These are phyloP conservation scores for Chloromyia formosa DNA, from an alignment of 2,888 invertebrate species.

Conservation along the genomic window DNA sequence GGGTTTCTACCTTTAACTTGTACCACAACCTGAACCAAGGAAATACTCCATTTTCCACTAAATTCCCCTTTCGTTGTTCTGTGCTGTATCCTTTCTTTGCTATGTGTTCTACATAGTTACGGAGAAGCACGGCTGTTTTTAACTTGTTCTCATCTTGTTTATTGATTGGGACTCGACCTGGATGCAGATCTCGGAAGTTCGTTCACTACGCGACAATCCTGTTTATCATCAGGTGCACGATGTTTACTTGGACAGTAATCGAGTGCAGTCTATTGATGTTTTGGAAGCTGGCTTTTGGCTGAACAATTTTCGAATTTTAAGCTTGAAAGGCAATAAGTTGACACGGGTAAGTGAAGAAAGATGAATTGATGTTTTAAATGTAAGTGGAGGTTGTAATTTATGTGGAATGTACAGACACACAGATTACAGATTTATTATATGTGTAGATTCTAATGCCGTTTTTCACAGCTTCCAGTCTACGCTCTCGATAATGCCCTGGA, in stretches of 20 bases:
- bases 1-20: too few species aligned
- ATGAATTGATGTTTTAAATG: too few species aligned
- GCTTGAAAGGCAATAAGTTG: slow-evolving; percentile 76
- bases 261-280: slow-evolving; percentile 71
- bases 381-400: too few species aligned
- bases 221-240: slow-evolving; percentile 75
- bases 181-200: slow-evolving; percentile 72
- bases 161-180: background rate
- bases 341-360: slow-evolving; percentile 72
- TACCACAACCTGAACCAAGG: too few species aligned
- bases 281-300: slow-evolving; percentile 84
- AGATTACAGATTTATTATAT: too few species aligned
- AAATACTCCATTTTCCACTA: too few species aligned
- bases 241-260: slow-evolving; percentile 80
- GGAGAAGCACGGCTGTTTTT: too few species aligned
- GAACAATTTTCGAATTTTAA: slow-evolving; percentile 78
- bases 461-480: slow-evolving; percentile 77
- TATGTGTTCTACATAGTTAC: too few species aligned
- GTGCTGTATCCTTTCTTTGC: too few species aligned
- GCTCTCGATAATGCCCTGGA: slow-evolving; percentile 81
- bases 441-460: too few species aligned
- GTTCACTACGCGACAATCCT: slow-evolving; percentile 73
- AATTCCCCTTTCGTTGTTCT: too few species aligned
- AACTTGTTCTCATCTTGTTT: slow-evolving; percentile 12
- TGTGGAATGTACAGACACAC: too few species aligned